Evolutionary conservation across 2,797 vertebrate genomes (phyloP), one percentile per base, ranked within the genome.

Genomic region (Sebastes alutus): DNA sequence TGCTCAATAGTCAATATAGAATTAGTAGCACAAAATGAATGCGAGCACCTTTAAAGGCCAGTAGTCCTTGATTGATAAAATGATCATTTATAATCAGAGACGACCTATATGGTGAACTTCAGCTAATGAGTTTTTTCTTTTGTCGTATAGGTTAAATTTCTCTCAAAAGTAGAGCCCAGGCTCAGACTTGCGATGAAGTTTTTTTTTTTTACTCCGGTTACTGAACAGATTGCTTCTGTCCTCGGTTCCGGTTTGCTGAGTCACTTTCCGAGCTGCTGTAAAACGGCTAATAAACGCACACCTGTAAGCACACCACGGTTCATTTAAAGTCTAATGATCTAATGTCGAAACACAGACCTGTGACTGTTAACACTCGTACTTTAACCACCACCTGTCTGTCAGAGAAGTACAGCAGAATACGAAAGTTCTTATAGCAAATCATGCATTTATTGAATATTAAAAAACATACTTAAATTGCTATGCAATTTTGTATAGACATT

Each of bases 261-360:
- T 84, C 68, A 63, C 67, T 73, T 77, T 67, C 72, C 60, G 38
- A 55, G 68, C 16, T n/a, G 80, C 79, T 73, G 66, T 81, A 46
- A 72, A 81, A 76, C 1, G 33, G 58, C 74, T 74, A 72, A 73
- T 88, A 75, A 80, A 83, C 46, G 7, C 77, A 78, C 85, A 91
- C 84, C 87, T 87, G 92, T 87, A 83, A 86, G 77, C 38, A 83
- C 73, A 75, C 58, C 78, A 71, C 12, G 83, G 73, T 60, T 89
- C 82, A 86, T 88, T 91, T 83, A 23, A 78, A 86, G 74, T 77
- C 46, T 27, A 90, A 72, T 56, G 56, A 77, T 77, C 25, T 82
- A 25, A 79, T 25, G 69, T 38, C 29, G 56, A 62, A 86, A 85
- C 82, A 84, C 81, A 62, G 64, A 74, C 65, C 60, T 71, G 66